Base-by-base conservation (phyloP, 2,888 invertebrate genomes). In the Brenthis daphne region DNA sequence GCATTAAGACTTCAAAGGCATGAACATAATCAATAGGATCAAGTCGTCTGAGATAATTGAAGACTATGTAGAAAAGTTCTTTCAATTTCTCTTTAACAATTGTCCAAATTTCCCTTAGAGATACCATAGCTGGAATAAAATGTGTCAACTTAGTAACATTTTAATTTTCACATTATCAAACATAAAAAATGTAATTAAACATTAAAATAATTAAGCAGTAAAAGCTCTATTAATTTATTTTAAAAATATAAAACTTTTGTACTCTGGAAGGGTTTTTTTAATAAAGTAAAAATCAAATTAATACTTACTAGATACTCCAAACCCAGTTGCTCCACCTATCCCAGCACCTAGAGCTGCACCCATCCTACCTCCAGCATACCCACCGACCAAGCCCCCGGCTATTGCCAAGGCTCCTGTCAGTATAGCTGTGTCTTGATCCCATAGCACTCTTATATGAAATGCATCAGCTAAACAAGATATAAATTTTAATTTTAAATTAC, bases 261-360 rank as follows among this genome's bases (percentile, higher is more conserved):
- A 11, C 64, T 54, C 1, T 48, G 6, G 16, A 11, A 8, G 2
- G 37, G 1, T 37, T 37, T 37, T 11, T 14, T 16, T 61, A 29
- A 29, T 3, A 29, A 29, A 29, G 29, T 29, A 29, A 29, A 29
- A 29, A 29, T 29, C 4, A 29, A 29, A 29, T 29, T 29, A 29
- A 29, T 3, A 68, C 85, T 83, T 60, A 90, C 90, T 80, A 16
- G 85, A 84, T 0, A 84, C 84, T 13, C 87, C 88, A 2, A 85
- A 57, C 0, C 89, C 90, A 0, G 88, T 77, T 0, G 79, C 87
- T 0, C 89, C 82, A 0, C 86, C 89, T 0, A 90, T 76, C 0
- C 90, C 86, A 0, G 86, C 88, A 0, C 91, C 91, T 0, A 90
- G 43, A 0, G 85, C 87, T 0, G 89, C 90, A 0, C 89, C 88